These are phyloP conservation scores for Bergia sp. DNA, from an alignment of 92 coral and sea anemone species.

Conservation along the genomic window DNA sequence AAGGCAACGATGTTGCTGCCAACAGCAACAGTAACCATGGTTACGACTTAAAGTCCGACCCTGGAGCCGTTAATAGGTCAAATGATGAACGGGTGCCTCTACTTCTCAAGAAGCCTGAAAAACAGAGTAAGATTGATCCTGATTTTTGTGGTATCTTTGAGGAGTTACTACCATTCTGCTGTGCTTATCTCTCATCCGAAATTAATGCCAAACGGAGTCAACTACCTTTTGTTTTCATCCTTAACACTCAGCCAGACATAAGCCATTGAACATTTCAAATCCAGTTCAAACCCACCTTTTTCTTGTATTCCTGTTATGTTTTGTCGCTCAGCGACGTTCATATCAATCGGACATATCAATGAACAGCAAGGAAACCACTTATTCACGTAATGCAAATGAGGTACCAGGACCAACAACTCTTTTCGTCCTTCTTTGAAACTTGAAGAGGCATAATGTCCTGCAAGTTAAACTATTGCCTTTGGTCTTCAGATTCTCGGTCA, in stretches of 20 bases:
- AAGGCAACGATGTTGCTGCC: neutral
- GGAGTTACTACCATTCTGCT: constrained; percentile 39
- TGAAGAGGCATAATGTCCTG: too few species aligned
- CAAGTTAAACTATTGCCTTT: too few species aligned
- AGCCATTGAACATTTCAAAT: neutral
- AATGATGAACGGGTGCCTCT: neutral
- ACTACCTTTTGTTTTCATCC: constrained; percentile 25
- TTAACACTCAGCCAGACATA: constrained; percentile 67
- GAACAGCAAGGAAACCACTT: too few species aligned
- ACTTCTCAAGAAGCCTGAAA: neutral
- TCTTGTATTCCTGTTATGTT: too few species aligned
- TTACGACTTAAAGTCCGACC: neutral
- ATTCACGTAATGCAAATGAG: too few species aligned
- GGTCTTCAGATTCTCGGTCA: too few species aligned
- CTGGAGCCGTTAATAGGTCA: neutral
- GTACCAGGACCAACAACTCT: too few species aligned
- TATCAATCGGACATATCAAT: too few species aligned
- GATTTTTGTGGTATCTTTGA: neutral
- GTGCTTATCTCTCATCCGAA: constrained; percentile 55
- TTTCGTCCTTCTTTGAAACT: too few species aligned
- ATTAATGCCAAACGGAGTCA: too few species aligned
- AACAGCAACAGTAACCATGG: neutral
- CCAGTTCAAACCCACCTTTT: too few species aligned
- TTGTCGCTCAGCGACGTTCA: too few species aligned
- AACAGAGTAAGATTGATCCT: neutral